A percentile compares a stretch with the other conserved stretches of the same genome.
Evolutionary conservation across 1,140 invertebrate species (phyloP).

Genomic region (Dinoponera quadriceps): DNA sequence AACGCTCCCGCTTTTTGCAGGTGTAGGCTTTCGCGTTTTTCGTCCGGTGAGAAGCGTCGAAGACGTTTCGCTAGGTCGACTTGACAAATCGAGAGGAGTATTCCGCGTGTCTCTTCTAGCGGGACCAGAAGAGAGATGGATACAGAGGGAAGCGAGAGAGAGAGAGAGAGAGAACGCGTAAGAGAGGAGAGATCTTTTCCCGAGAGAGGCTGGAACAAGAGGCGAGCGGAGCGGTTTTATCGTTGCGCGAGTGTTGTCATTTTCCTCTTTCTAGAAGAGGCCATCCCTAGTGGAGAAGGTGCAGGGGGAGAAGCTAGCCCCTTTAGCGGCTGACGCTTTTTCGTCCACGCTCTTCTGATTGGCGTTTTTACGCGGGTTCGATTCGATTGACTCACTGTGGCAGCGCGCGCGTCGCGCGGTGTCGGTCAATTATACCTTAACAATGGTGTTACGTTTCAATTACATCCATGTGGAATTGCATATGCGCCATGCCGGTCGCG

Average conservation of each 20-base stretch:
- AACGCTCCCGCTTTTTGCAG: slow-evolving; percentile 13
- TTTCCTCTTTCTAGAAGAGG: slow-evolving; percentile 56
- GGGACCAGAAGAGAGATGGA: neutral
- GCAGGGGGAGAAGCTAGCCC: slow-evolving; percentile 60
- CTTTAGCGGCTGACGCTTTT: slow-evolving; percentile 71
- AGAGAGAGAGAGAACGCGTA: neutral
- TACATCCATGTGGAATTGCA: slow-evolving; percentile 74
- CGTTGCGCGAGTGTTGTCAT: slow-evolving; percentile 55
- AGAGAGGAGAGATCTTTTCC: slow-evolving; percentile 37
- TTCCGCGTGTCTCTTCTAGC: slow-evolving; percentile 1
- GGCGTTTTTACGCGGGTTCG: slow-evolving; percentile 77
- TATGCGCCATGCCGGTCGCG: slow-evolving; percentile 16
- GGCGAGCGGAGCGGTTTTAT: slow-evolving; percentile 54
- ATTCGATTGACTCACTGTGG: slow-evolving; percentile 71
- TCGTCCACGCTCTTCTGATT: slow-evolving; percentile 73
- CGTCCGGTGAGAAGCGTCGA: slow-evolving; percentile 32
- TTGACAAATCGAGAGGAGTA: slow-evolving; percentile 64
- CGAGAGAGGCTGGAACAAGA: slow-evolving; percentile 41
- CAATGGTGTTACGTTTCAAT: slow-evolving; percentile 85
- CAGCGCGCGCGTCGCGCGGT: slow-evolving; percentile 72
- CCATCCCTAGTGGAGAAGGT: slow-evolving; percentile 23
- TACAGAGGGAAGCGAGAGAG: slow-evolving; percentile 23
- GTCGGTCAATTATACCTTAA: slow-evolving; percentile 83
- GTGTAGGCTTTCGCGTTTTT: slow-evolving; percentile 38
- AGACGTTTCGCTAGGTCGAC: slow-evolving; percentile 36